Evolutionary conservation across 2,113 vertebrate genomes (phyloP), one percentile per base, ranked within the genome.

Genomic region (Rhagologus leucostigma): DNA sequence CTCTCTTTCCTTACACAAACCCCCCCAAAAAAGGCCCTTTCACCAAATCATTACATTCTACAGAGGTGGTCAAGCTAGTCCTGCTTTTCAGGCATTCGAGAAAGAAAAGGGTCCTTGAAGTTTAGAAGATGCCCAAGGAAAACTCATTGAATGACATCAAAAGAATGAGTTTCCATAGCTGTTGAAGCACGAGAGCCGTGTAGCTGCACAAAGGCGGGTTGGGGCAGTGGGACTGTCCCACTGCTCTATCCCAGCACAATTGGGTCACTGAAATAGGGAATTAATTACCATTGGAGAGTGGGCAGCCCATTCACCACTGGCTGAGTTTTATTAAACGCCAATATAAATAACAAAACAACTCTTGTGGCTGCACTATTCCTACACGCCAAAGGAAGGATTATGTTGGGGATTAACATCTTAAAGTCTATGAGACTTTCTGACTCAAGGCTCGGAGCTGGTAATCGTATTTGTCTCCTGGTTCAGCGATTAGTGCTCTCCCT

Each of bases 391-490:
- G 98, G 98, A 98, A 98, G 98, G 98, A 98, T 98, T 98, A 98
- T 96, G 97, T 94, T 19, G 96, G 96, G 98, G 98, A 98, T 98
- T 98, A 98, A 98, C 98, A 98, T 98, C 98, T 98, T 98, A 98
- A 98, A 98, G 98, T 98, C 98, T 98, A 98, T 98, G 98, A 98
- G 98, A 98, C 98, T 98, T 98, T 98, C 98, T 98, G 98, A 98
- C 98, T 98, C 98, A 98, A 98, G 98, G 97, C 98, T 98, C 97
- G 95, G 97, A 97, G 98, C 98, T 98, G 96, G 98, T 98, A 98
- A 98, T 98, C 98, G 98, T 98, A 98, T 98, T 98, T 98, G 98
- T 98, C 98, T 98, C 97, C 98, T 96, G 98, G 98, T 97, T 98
- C 98, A 98, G 98, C 97, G 98, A 98, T 98, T 98, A 98, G 98